Percentiles rank a stretch among this genome's conserved stretches.
Conservation (phyloP, 2,888 invertebrate species). For the Ormyrus thymus region DNA sequence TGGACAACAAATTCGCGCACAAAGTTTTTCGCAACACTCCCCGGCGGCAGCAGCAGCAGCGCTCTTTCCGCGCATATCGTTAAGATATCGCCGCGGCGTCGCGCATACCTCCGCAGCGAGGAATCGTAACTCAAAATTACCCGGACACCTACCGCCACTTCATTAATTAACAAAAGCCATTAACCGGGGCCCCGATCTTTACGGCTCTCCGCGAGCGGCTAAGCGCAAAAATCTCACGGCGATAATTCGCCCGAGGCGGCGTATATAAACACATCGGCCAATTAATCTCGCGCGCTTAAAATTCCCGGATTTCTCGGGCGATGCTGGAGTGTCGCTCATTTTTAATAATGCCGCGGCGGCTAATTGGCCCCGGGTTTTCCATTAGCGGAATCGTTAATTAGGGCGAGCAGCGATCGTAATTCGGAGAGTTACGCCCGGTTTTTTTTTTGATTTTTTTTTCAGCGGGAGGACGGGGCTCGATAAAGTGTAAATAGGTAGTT, state of each 20-base stretch:
- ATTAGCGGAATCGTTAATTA: conserved; percentile 59
- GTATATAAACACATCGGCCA: no score
- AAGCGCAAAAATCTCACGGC: conserved; percentile 2
- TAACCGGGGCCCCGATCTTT: conserved; percentile 34
- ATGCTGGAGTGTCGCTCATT: conserved; percentile 7
- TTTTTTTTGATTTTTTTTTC: background rate
- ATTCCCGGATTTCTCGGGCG: conserved; percentile 22
- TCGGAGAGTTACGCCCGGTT: conserved; percentile 28
- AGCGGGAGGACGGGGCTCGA: background rate
- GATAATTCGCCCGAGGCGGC: conserved; percentile 37
- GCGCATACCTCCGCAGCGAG: background rate
- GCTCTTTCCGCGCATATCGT: background rate
- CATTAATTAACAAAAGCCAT: conserved; percentile 40
- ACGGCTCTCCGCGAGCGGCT: conserved; percentile 10
- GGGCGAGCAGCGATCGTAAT: conserved; percentile 43
- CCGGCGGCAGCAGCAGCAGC: no score
- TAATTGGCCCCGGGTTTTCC: conserved; percentile 48
- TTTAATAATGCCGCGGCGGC: conserved; percentile 24
- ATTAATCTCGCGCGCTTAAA: conserved; percentile 5
- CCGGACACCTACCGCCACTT: conserved; percentile 1
- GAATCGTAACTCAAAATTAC: conserved; percentile 30
- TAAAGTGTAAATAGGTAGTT: no score
- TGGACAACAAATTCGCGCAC: background rate
- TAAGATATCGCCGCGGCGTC: background rate
- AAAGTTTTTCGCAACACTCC: background rate